Percentiles rank a stretch among this genome's conserved stretches.
Conservation (phyloP, 2,797 vertebrate species). For the Columba guinea region DNA sequence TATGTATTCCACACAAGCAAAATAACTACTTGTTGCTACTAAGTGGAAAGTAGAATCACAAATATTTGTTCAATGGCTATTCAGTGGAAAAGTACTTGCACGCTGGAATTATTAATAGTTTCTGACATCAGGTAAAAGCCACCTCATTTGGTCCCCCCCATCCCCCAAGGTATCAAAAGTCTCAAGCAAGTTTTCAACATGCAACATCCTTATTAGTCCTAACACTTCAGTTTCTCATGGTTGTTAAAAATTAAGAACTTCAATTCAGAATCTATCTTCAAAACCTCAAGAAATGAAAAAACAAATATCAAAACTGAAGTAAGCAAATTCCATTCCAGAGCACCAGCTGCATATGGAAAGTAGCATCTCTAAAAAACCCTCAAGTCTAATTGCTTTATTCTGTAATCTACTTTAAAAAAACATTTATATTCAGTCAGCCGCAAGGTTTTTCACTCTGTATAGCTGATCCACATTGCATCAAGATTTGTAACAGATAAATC, state of each 20-base stretch:
- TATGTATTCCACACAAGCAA: fast-evolving
- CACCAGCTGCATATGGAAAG: background rate
- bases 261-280: background rate
- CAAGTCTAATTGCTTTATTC: background rate
- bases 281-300: background rate
- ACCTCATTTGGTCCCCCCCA: background rate
- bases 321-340: background rate
- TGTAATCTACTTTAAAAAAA: background rate
- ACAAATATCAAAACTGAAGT: background rate
- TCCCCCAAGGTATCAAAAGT: fast-evolving
- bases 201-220: background rate
- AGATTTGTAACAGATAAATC: fast-evolving
- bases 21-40: background rate
- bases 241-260: background rate
- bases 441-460: background rate
- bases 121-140: background rate
- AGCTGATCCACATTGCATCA: fast-evolving
- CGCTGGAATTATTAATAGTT: background rate
- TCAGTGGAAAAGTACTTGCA: background rate
- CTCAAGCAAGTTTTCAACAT: background rate
- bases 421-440: background rate
- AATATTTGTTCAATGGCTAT: background rate
- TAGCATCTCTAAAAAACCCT: background rate
- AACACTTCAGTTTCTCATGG: background rate
- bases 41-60: background rate